Percentiles rank a stretch among this genome's conserved stretches.
Conservation (phyloP, 2,797 vertebrate species). For the Spinus pinus region DNA sequence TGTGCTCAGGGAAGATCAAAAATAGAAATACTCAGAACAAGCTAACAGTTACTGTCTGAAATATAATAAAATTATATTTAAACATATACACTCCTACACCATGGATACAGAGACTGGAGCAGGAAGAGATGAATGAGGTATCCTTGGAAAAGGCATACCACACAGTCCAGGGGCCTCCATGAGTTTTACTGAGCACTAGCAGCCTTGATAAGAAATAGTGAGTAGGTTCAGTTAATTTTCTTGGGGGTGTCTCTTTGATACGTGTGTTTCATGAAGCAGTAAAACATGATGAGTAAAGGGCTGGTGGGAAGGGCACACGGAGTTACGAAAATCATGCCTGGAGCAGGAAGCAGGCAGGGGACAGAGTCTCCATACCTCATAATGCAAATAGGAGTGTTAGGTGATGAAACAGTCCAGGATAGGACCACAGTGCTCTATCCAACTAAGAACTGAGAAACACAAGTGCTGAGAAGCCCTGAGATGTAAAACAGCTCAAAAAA, state of each 20-base stretch:
- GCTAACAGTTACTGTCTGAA: not conserved
- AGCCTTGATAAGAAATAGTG: not conserved
- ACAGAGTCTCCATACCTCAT: not conserved
- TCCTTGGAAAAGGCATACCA: not conserved
- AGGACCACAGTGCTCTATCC: not conserved
- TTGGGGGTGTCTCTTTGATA: not conserved
- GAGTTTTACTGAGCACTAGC: not conserved
- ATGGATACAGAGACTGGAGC: not conserved
- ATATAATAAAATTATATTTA: not conserved
- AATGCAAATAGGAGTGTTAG: not conserved
- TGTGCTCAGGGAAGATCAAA: constrained; percentile 3
- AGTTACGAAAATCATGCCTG: not conserved
- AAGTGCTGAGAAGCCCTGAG: not conserved
- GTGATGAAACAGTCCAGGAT: not conserved
- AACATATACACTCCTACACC: not conserved
- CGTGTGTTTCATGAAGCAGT: accelerated
- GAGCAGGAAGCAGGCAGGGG: not conserved
- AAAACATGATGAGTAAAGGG: not conserved
- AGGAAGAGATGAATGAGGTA: not conserved
- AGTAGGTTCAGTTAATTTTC: constrained; percentile 3
- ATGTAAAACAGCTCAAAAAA: not conserved
- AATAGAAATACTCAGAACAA: constrained; percentile 20
- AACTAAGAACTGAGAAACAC: not conserved
- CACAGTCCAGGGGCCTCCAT: not conserved
- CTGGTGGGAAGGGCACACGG: not conserved